Conservation (phyloP, 53 echinoderm and acorn worm genomes). For the Stichopus horrens region DNA sequence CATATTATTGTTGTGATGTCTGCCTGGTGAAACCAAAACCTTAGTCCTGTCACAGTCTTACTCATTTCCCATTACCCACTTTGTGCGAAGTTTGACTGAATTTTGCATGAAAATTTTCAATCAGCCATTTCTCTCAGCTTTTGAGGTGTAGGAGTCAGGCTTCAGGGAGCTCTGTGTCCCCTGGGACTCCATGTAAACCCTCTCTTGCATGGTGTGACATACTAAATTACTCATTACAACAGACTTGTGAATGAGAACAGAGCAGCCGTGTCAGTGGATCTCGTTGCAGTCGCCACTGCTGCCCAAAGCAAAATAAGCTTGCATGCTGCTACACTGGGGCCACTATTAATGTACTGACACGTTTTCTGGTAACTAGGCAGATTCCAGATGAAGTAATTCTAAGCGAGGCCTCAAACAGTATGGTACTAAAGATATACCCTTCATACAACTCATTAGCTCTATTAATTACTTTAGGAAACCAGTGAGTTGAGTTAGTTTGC, state of each 20-base stretch:
- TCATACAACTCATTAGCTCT: too few species aligned
- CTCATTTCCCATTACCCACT: too few species aligned
- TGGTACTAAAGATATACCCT: too few species aligned
- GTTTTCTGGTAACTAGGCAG: background rate
- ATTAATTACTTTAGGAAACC: too few species aligned
- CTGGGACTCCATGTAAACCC: background rate
- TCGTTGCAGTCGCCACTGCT: background rate
- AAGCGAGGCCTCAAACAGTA: too few species aligned
- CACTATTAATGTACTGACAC: background rate
- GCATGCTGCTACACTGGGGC: too few species aligned
- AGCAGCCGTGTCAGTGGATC: background rate
- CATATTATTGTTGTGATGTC: too few species aligned
- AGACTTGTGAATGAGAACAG: conserved; percentile 2
- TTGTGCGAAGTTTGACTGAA: background rate
- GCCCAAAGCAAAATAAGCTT: background rate
- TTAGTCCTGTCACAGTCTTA: too few species aligned
- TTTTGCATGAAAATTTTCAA: background rate
- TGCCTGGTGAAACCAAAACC: too few species aligned
- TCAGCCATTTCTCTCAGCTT: background rate
- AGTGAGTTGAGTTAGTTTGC: too few species aligned
- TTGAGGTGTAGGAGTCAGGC: background rate
- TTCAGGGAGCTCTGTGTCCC: background rate
- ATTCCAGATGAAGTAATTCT: too few species aligned
- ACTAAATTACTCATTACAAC: conserved; percentile 6
- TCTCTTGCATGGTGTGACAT: conserved; percentile 7